Conservation (phyloP, 2,797 vertebrate genomes). For the Momotus momota region DNA sequence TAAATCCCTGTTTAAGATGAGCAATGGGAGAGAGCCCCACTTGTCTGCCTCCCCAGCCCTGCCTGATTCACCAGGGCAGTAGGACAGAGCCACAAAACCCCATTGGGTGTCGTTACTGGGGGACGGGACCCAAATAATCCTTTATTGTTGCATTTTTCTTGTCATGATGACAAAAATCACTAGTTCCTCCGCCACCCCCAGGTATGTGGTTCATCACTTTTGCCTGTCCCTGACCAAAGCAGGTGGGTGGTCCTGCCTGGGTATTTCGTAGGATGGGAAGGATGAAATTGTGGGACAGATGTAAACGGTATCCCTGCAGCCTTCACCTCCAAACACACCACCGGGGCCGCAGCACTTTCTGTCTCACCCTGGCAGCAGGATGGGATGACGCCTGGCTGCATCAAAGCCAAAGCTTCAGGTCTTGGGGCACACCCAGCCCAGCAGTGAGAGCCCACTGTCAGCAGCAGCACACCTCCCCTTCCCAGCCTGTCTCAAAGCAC, state of each 20-base stretch:
- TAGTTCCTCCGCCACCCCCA: not conserved
- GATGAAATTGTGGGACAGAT: not conserved
- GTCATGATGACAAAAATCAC: not conserved
- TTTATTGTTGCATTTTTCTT: not conserved
- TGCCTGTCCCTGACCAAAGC: not conserved
- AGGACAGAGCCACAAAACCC: not conserved
- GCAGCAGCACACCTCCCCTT: not conserved
- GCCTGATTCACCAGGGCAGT: not conserved
- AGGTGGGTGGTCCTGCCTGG: not conserved
- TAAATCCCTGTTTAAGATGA: not conserved
- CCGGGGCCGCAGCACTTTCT: not conserved
- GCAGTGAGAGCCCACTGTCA: not conserved
- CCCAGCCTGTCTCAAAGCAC: not conserved
- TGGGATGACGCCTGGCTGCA: accelerated
- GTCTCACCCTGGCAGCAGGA: not conserved
- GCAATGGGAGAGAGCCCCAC: not conserved
- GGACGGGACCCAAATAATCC: not conserved
- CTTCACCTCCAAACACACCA: not conserved
- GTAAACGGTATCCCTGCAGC: not conserved
- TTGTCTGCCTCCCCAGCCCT: not conserved
- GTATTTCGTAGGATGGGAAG: not conserved
- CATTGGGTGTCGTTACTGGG: not conserved
- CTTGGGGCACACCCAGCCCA: not conserved
- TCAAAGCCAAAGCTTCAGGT: not conserved
- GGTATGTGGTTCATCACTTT: accelerated